Evolutionary conservation across 2,797 vertebrate species (phyloP).

Genomic region (Setipinna tenuifilis): DNA sequence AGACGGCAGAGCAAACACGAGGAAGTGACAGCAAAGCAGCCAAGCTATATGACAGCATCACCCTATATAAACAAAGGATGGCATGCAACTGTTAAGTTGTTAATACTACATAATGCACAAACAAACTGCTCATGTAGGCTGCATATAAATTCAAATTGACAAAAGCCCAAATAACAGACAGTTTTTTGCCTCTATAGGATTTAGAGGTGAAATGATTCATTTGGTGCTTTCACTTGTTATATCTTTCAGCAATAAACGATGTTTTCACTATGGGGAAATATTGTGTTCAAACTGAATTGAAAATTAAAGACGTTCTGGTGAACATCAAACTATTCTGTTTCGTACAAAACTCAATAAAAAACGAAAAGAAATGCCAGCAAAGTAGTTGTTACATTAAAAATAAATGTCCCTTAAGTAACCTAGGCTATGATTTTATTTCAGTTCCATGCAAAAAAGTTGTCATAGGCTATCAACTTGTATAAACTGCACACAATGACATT

Average conservation of each 20-base stretch:
- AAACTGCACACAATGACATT: background rate
- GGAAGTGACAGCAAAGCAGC: background rate
- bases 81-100: background rate
- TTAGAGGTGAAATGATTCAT: slow-evolving; percentile 50
- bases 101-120: background rate
- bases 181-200: background rate
- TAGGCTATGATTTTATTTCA: too few relatives aligned
- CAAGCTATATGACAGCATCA: slow-evolving; percentile 15
- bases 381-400: too few relatives aligned
- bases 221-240: slow-evolving; percentile 42
- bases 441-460: too few relatives aligned
- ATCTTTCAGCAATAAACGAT: slow-evolving; percentile 30
- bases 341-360: background rate
- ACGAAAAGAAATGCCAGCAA: background rate
- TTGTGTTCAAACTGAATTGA: background rate
- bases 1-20: slow-evolving; percentile 7
- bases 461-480: too few relatives aligned
- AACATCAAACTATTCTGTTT: background rate
- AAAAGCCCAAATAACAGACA: background rate
- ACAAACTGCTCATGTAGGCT: background rate
- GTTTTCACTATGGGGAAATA: background rate
- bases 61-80: background rate
- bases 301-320: background rate
- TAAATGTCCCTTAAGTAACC: too few relatives aligned
- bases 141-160: background rate